phyloP scores from a whole-genome alignment of 2,888 invertebrate species.

The Protonemura montana region DNA sequence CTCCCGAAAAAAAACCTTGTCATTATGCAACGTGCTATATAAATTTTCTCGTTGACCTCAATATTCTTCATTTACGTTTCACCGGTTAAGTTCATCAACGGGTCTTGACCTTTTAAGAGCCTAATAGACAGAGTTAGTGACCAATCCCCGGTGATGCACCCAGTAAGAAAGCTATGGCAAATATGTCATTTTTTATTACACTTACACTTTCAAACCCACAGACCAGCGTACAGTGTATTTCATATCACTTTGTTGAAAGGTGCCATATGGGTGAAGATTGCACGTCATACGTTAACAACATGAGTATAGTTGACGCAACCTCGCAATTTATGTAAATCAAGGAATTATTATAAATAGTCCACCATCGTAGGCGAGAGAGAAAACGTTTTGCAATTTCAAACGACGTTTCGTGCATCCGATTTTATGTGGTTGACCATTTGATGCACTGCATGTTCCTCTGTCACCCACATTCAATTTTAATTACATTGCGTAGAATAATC shows the following conservation, averaged over 20 bases:
- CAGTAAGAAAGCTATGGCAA: background rate
- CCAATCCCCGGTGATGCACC: background rate
- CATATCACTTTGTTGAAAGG: background rate
- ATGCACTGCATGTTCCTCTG: background rate
- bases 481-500: background rate
- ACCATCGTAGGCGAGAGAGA: background rate
- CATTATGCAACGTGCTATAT: background rate
- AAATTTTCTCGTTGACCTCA: slow-evolving; percentile 21
- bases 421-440: background rate
- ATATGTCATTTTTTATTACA: background rate
- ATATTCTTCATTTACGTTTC: slow-evolving; percentile 8
- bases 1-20: background rate
- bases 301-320: background rate
- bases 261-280: background rate
- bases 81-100: background rate
- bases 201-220: too few species aligned
- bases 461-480: background rate
- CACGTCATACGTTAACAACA: background rate
- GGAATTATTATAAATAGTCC: background rate
- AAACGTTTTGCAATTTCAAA: background rate
- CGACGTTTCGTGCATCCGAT: background rate
- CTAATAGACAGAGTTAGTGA: background rate
- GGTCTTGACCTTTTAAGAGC: slow-evolving; percentile 7
- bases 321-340: background rate
- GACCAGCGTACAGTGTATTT: background rate